These are phyloP conservation scores for Siniperca knerii DNA, from an alignment of 2,113 vertebrate genomes.

Conservation along the genomic window DNA sequence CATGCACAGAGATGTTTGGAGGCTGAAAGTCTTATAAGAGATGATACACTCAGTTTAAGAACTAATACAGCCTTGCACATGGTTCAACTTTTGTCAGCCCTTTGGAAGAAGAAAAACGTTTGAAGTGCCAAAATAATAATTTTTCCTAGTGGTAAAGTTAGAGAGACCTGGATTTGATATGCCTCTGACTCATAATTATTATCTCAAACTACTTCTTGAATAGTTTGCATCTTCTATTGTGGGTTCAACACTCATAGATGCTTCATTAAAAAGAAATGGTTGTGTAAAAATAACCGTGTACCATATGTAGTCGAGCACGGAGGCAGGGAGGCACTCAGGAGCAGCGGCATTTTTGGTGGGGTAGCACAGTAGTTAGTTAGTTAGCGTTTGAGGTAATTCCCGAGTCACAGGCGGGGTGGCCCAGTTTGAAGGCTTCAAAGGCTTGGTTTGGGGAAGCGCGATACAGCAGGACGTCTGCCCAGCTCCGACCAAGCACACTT, in stretches of 20 bases:
- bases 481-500: conserved; percentile 56
- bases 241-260: conserved; percentile 55
- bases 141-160: conserved; percentile 38
- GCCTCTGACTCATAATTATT: conserved; percentile 64
- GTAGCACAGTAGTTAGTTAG: conserved; percentile 61
- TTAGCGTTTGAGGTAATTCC: conserved; percentile 77
- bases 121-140: conserved; percentile 52
- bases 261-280: conserved; percentile 76
- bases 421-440: conserved; percentile 84
- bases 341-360: conserved; percentile 67
- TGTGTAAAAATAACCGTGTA: conserved; percentile 77
- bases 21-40: conserved; percentile 38
- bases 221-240: conserved; percentile 64
- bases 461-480: conserved; percentile 77
- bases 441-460: conserved; percentile 60
- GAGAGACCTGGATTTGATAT: conserved; percentile 45
- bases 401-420: conserved; percentile 76
- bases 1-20: conserved; percentile 34
- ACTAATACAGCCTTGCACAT: conserved; percentile 43
- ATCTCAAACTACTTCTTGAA: conserved; percentile 65
- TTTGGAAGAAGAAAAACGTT: conserved; percentile 43
- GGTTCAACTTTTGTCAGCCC: conserved; percentile 48
- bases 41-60: conserved; percentile 41
- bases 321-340: conserved; percentile 68
- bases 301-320: conserved; percentile 51